These are phyloP conservation scores for Brachystomella parvula DNA, from an alignment of 1,140 invertebrate species.

Conservation along the genomic window DNA sequence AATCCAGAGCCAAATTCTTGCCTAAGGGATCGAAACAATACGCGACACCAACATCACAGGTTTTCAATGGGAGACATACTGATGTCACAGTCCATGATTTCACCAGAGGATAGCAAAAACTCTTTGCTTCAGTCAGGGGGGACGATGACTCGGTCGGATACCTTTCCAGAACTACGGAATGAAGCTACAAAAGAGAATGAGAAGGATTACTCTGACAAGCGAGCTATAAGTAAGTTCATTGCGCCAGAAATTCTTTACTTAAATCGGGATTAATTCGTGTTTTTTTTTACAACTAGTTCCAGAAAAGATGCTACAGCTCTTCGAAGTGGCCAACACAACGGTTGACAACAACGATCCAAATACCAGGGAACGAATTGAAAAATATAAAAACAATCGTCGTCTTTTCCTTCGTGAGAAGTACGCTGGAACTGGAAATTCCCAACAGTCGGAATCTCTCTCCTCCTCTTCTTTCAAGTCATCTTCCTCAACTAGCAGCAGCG, in stretches of 20 bases:
- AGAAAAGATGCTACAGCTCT: conserved; percentile 28
- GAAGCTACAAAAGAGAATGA: conserved; percentile 30
- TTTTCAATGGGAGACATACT: conserved; percentile 38
- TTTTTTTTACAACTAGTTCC: conserved; percentile 17
- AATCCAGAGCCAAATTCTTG: background rate
- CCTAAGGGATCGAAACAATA: conserved; percentile 2
- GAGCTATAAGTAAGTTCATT: conserved; percentile 14
- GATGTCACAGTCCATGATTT: conserved; percentile 28
- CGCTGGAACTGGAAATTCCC: conserved; percentile 63
- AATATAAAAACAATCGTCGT: conserved; percentile 83
- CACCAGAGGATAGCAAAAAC: conserved; percentile 19
- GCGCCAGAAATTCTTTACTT: background rate
- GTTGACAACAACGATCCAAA: conserved; percentile 50
- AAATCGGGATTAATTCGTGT: background rate
- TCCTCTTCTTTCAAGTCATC: conserved; percentile 36
- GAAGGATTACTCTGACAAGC: conserved; percentile 15
- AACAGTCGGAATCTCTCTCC: conserved; percentile 41
- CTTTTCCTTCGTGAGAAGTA: conserved; percentile 74
- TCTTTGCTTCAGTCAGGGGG: conserved; percentile 1
- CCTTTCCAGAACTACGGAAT: conserved; percentile 34
- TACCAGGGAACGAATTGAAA: conserved; percentile 70
- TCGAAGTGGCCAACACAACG: conserved; percentile 40
- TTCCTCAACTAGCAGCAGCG: conserved; percentile 39
- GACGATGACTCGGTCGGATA: conserved; percentile 34
- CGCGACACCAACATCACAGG: conserved; percentile 34